Percentiles rank a stretch among this genome's conserved stretches.
Evolutionary conservation across 2,113 vertebrate genomes (phyloP).

Genomic region (Lethenteron reissneri): DNA sequence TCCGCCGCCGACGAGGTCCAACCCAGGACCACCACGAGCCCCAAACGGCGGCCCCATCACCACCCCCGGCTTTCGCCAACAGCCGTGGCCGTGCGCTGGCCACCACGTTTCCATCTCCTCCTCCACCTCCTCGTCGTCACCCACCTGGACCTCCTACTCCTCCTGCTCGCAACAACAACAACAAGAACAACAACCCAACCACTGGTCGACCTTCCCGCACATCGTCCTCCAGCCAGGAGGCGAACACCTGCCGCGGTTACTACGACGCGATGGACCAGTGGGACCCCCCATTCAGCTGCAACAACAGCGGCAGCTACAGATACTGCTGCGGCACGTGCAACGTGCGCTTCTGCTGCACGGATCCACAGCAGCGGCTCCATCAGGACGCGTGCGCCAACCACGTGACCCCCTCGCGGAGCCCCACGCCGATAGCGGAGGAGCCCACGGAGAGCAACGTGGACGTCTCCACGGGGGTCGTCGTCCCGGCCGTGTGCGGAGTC

Average conservation of each 20-base stretch:
- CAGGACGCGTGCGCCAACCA: conserved; percentile 48
- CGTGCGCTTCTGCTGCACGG: conserved; percentile 92
- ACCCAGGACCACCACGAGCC: too few relatives aligned
- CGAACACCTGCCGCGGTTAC: conserved; percentile 53
- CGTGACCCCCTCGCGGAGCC: conserved; percentile 59
- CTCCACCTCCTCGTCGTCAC: too few relatives aligned
- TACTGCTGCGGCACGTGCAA: conserved; percentile 94
- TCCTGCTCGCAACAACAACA: too few relatives aligned
- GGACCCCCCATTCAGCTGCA: conserved; percentile 96
- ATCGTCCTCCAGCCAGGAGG: background rate
- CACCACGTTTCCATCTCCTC: too few relatives aligned
- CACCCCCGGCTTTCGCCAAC: too few relatives aligned
- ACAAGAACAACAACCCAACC: too few relatives aligned
- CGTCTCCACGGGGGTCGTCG: conserved; percentile 74
- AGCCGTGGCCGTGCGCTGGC: too few relatives aligned
- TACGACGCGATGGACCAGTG: conserved; percentile 97
- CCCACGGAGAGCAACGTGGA: conserved; percentile 39
- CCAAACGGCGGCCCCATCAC: too few relatives aligned
- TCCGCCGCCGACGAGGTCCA: too few relatives aligned
- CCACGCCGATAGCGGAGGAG: conserved; percentile 31
- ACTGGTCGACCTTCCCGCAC: too few relatives aligned
- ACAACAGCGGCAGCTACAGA: conserved; percentile 46
- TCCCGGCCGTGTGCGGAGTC: conserved; percentile 77
- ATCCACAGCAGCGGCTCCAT: conserved; percentile 32
- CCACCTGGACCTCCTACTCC: too few relatives aligned